Conservation (phyloP, 2,113 vertebrate genomes). For the Oncorhynchus masou region DNA sequence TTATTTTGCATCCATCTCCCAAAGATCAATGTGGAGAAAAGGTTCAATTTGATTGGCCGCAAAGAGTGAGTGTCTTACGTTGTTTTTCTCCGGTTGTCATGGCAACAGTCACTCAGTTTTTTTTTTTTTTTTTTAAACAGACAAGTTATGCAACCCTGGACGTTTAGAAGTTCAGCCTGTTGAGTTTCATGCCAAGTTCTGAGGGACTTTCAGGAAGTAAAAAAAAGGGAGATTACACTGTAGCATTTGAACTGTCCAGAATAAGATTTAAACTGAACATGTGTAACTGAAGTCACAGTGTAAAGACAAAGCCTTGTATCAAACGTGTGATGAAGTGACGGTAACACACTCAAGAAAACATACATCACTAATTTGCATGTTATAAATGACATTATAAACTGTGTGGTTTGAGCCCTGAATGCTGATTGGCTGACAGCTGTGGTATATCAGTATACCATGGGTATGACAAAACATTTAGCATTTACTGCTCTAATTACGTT, state of each 20-base stretch:
- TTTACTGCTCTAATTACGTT: too few relatives aligned
- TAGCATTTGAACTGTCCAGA: too few relatives aligned
- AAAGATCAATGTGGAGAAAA: slow-evolving; percentile 1
- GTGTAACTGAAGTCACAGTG: too few relatives aligned
- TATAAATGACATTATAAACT: not conserved
- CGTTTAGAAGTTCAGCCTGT: not conserved
- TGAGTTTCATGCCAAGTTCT: not conserved
- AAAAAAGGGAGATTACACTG: too few relatives aligned
- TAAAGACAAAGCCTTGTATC: too few relatives aligned
- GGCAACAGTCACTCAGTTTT: slow-evolving; percentile 6
- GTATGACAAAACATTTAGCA: too few relatives aligned
- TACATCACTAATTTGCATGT: not conserved
- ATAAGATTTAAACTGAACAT: too few relatives aligned
- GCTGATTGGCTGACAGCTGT: not conserved
- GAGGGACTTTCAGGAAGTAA: too few relatives aligned
- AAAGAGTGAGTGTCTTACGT: not conserved
- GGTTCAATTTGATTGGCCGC: slow-evolving; percentile 19
- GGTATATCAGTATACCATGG: not conserved
- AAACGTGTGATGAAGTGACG: not conserved
- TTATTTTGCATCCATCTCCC: slow-evolving; percentile 34
- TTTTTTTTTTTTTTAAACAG: not conserved
- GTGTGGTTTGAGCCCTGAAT: too few relatives aligned
- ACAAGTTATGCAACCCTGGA: slow-evolving; percentile 24
- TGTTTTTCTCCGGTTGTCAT: slow-evolving; percentile 4
- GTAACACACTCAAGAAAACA: not conserved